phyloP scores from a whole-genome alignment of 2,113 vertebrate species.

The Clarias batrachus region DNA sequence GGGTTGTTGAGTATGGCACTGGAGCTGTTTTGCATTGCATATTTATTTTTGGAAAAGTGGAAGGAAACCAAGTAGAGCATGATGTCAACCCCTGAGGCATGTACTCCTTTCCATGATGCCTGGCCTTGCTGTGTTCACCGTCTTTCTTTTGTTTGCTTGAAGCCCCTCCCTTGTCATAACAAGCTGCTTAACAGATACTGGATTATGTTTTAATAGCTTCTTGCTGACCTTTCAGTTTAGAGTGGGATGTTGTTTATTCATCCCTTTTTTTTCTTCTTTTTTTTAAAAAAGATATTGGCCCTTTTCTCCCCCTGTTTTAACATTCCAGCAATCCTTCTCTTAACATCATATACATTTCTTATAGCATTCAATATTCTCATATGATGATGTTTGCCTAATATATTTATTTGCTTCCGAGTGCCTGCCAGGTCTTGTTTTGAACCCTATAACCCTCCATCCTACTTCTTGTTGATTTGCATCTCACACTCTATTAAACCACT shows the following conservation, averaged over 20 bases:
- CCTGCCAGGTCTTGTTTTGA: constrained; percentile 1
- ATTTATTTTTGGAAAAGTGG: constrained; percentile 14
- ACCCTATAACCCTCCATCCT: not conserved
- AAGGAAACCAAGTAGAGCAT: constrained; percentile 56
- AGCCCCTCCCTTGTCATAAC: constrained; percentile 43
- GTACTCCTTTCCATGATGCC: constrained; percentile 30
- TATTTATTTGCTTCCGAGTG: not conserved
- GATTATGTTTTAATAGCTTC: constrained; percentile 20
- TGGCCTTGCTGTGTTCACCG: constrained; percentile 13
- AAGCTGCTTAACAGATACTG: constrained; percentile 33
- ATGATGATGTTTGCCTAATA: not conserved
- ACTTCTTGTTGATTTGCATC: constrained; percentile 31
- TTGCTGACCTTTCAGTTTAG: not conserved
- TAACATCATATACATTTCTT: not conserved
- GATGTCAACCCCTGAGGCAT: constrained; percentile 47
- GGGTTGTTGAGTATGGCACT: constrained; percentile 24
- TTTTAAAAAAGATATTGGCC: not conserved
- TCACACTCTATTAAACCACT: not conserved
- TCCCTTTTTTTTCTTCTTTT: not conserved
- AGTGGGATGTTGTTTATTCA: not conserved
- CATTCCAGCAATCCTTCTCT: not conserved
- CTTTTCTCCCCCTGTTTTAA: not conserved
- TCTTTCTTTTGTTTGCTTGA: constrained; percentile 47
- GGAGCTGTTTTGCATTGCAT: constrained; percentile 11
- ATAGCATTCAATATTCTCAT: not conserved